Evolutionary conservation across 2,888 invertebrate genomes (phyloP).

Genomic region (Yponomeuta plumbellus): DNA sequence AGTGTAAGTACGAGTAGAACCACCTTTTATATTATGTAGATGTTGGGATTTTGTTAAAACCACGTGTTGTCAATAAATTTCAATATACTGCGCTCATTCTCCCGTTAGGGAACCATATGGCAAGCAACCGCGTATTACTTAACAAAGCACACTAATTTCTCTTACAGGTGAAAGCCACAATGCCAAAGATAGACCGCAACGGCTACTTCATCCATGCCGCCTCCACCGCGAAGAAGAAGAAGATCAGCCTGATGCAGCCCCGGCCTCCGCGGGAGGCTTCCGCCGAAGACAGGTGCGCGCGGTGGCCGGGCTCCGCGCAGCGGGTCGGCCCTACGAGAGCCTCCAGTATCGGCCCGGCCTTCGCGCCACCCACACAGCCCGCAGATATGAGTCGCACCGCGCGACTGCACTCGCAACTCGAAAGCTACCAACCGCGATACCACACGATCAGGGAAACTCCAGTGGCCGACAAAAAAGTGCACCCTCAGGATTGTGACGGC

Average conservation of each 20-base stretch:
- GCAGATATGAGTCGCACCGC: background rate
- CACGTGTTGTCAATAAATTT: too few species aligned
- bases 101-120: too few species aligned
- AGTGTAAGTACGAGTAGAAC: too few species aligned
- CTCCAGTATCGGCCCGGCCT: slow-evolving; percentile 53
- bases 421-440: slow-evolving; percentile 71
- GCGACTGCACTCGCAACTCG: slow-evolving; percentile 65
- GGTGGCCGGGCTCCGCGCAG: slow-evolving; percentile 14
- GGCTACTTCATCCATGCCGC: slow-evolving; percentile 71
- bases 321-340: slow-evolving; percentile 18
- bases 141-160: background rate
- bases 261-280: slow-evolving; percentile 67
- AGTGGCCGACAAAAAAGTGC: slow-evolving; percentile 63
- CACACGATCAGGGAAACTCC: slow-evolving; percentile 66
- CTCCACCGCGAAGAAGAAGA: slow-evolving; percentile 73
- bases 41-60: too few species aligned
- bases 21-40: too few species aligned
- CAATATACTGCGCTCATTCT: too few species aligned
- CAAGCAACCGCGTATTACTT: too few species aligned
- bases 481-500: slow-evolving; percentile 46
- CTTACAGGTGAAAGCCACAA: slow-evolving; percentile 65
- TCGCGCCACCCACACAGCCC: slow-evolving; percentile 47
- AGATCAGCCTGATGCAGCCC: slow-evolving; percentile 70
- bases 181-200: slow-evolving; percentile 69
- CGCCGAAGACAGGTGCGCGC: slow-evolving; percentile 47